Evolutionary conservation across 1,140 invertebrate species (phyloP), one percentile per base, ranked within the genome.

Genomic region (Aphis gossypii): DNA sequence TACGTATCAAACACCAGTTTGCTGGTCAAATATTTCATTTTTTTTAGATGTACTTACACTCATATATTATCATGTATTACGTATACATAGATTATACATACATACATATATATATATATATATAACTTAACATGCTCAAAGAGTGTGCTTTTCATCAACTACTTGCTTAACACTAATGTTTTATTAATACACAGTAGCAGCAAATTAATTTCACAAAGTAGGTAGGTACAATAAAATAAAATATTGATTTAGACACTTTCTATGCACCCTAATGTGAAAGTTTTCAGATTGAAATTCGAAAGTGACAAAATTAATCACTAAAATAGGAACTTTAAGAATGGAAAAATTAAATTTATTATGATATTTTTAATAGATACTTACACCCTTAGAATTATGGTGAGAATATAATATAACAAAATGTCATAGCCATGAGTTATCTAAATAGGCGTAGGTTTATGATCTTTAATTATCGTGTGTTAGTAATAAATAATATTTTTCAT

Each of bases 191-290:
- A 21, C 48, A 56, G 88, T 89, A 89, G 35, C 8, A 38, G 21
- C 2, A 56, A 89, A 89, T 89, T 38, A 56, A 89, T 89, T 89
- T 35, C 38, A 56, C 25, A 56, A 56, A 89, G 60, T 68, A 68
- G 9, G 21, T 89, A 35, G 9, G 21, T 89, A 35, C 23, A 48
- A 89, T 23, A 88, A 88, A 48, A 88, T 51, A n/a, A 56, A 89
- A 54, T 41, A 89, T 89, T 89, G 48, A 89, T 54, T 89, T 54
- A 30, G n/a, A 89, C n/a, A 88, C 87, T 54, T 89, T 89, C 48
- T 89, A 89, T 54, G n/a, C 87, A 89, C 87, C 48, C 87, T 38
- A 88, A 54, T 89, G 51, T 89, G 48, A 89, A 89, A 56, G 88
- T 89, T 41, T 41, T 38, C 30, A 35, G 30, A 56, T 56, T 30